These are phyloP conservation scores for Oophaga pumilio DNA, from an alignment of 2,113 vertebrate genomes.

Conservation along the genomic window DNA sequence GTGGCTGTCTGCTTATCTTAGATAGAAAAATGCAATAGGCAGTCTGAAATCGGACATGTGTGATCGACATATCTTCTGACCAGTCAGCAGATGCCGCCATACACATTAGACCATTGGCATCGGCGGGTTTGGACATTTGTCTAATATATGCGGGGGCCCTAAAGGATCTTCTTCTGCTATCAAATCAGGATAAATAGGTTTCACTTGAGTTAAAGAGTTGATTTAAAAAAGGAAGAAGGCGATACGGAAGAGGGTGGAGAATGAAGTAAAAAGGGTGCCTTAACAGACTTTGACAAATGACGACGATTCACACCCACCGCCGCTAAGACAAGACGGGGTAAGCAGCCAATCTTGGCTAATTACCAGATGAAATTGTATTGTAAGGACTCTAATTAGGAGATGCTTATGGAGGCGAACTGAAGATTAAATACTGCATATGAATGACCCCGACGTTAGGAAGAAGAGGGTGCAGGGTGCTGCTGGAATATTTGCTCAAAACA, in stretches of 20 bases:
- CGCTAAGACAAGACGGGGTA: constrained; percentile 89
- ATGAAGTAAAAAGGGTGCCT: background rate
- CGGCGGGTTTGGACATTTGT: too few relatives aligned
- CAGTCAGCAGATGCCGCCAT: too few relatives aligned
- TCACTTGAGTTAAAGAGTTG: background rate
- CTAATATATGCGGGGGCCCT: too few relatives aligned
- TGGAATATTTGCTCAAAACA: constrained; percentile 80
- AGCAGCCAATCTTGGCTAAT: constrained; percentile 96
- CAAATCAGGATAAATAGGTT: background rate
- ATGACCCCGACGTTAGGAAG: constrained; percentile 84
- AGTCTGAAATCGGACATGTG: too few relatives aligned
- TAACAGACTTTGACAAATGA: constrained; percentile 82
- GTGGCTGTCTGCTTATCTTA: too few relatives aligned
- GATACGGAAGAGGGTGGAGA: background rate
- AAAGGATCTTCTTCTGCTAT: background rate
- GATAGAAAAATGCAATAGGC: too few relatives aligned
- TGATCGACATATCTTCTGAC: too few relatives aligned
- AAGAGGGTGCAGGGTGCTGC: constrained; percentile 76
- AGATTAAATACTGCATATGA: constrained; percentile 89
- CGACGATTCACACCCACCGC: constrained; percentile 84
- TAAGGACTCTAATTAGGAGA: constrained; percentile 95
- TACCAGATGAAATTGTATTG: constrained; percentile 94
- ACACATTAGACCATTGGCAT: too few relatives aligned
- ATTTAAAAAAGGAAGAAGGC: constrained; percentile 13
- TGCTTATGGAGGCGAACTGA: constrained; percentile 89